Conservation (phyloP, 2,888 invertebrate species). For the Perithous albicinctus region DNA sequence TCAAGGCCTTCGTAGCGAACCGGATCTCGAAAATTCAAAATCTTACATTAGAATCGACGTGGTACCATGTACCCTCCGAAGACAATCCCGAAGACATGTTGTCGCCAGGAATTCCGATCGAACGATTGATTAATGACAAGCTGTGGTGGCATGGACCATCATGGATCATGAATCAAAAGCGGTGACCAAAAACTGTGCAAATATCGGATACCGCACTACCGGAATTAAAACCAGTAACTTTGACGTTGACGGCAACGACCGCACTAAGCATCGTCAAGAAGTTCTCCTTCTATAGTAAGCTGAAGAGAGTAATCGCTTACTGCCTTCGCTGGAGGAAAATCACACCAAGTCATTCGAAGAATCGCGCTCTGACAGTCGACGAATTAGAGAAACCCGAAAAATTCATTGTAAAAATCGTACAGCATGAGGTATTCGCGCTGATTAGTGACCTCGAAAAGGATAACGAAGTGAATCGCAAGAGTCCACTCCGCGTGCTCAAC, state of each 20-base stretch:
- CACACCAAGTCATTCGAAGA: neutral
- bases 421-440: conserved; percentile 30
- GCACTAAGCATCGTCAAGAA: neutral
- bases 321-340: conserved; percentile 41
- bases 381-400: conserved; percentile 47
- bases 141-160: conserved; percentile 61
- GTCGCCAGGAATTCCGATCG: conserved; percentile 12
- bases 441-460: neutral
- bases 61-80: conserved; percentile 58
- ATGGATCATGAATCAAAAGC: conserved; percentile 51
- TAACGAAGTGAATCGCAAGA: conserved; percentile 28
- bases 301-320: conserved; percentile 43
- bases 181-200: neutral
- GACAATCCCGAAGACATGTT: conserved; percentile 36
- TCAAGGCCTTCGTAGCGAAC: conserved; percentile 70
- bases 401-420: conserved; percentile 38
- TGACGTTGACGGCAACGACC: conserved; percentile 31
- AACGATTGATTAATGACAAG: conserved; percentile 2
- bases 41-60: conserved; percentile 35
- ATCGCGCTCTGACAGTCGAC: conserved; percentile 32
- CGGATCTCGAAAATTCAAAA: conserved; percentile 68
- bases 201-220: neutral
- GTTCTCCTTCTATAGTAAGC: conserved; percentile 34
- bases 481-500: conserved; percentile 24
- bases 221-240: conserved; percentile 1